Conservation (phyloP, 2,797 vertebrate species). For the Aphelocoma californica region DNA sequence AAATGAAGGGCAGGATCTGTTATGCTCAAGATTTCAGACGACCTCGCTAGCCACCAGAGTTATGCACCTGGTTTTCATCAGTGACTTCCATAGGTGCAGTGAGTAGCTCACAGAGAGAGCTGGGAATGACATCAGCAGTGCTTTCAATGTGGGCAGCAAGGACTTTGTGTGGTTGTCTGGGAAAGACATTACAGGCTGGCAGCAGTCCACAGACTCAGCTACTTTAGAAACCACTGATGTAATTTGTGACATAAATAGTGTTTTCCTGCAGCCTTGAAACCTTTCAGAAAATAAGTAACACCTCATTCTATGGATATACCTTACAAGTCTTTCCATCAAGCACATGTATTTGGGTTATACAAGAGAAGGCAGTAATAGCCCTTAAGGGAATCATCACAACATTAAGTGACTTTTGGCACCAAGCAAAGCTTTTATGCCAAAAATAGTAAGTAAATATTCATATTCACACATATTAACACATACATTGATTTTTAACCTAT, state of each 20-base stretch:
- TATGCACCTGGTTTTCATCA: neutral
- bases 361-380: neutral
- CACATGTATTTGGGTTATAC: neutral
- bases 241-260: neutral
- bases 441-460: neutral
- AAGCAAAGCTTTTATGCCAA: neutral
- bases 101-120: neutral
- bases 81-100: neutral
- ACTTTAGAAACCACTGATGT: neutral
- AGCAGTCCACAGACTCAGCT: neutral
- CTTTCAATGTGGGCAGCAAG: neutral
- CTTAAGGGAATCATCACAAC: neutral
- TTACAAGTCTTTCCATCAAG: neutral
- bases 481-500: neutral
- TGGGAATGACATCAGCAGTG: neutral
- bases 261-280: neutral
- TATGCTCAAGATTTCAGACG: neutral
- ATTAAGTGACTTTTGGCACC: neutral
- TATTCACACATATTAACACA: neutral
- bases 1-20: neutral
- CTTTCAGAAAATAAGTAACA: neutral
- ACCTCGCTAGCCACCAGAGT: neutral
- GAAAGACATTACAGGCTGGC: neutral
- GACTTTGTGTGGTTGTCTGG: neutral
- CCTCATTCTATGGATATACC: neutral